phyloP scores from a whole-genome alignment of 2,797 vertebrate genomes.

The Arnoldichthys spilopterus region DNA sequence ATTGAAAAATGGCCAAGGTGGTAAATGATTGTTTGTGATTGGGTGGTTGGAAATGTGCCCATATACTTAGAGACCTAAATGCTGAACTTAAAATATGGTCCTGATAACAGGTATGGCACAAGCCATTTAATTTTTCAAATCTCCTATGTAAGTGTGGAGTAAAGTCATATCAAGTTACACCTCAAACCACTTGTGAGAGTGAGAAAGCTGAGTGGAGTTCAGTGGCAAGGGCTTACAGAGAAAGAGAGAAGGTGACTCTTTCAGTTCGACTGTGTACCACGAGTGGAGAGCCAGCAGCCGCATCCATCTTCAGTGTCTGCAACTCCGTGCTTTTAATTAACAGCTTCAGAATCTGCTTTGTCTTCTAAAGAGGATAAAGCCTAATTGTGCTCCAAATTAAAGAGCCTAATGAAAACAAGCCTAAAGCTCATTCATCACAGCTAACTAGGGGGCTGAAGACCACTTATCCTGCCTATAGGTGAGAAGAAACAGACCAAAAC shows the following conservation, averaged over 20 bases:
- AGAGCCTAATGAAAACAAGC: conserved; percentile 70
- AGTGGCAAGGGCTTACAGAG: neutral
- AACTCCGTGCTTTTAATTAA: conserved; percentile 66
- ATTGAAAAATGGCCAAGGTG: too few relatives aligned
- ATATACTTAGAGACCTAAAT: too few relatives aligned
- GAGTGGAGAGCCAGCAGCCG: conserved; percentile 43
- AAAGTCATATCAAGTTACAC: neutral
- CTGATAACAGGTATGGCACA: too few relatives aligned
- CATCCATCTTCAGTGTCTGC: conserved; percentile 62
- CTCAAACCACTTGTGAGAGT: neutral
- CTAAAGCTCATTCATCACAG: conserved; percentile 68
- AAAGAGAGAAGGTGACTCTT: conserved; percentile 21
- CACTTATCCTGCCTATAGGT: conserved; percentile 40
- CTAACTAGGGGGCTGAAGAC: conserved; percentile 50
- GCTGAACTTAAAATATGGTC: too few relatives aligned
- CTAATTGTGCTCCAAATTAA: conserved; percentile 72
- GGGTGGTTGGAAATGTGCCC: too few relatives aligned
- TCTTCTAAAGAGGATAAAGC: conserved; percentile 65
- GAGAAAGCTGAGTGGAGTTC: neutral
- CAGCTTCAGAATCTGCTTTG: conserved; percentile 66
- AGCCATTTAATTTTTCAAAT: neutral
- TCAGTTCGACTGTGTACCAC: conserved; percentile 20
- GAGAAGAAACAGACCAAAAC: conserved; percentile 36
- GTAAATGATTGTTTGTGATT: too few relatives aligned
- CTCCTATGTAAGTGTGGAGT: neutral